A percentile compares a stretch with the other conserved stretches of the same genome.
phyloP scores from a whole-genome alignment of 2,888 invertebrate species.

The Eupithecia subfuscata region DNA sequence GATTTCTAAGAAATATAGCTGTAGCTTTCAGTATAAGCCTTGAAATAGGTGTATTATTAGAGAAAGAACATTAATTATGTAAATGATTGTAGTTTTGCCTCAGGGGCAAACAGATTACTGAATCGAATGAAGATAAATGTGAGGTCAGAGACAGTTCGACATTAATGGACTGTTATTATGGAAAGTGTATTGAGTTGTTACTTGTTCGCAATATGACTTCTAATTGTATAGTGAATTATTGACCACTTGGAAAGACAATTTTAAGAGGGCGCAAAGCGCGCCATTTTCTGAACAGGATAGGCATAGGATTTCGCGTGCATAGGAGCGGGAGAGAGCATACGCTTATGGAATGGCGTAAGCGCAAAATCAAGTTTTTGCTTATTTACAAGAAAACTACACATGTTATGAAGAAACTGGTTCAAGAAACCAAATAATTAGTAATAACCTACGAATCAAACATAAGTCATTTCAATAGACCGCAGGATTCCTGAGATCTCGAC shows the following conservation, averaged over 20 bases:
- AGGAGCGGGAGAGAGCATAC: too few relatives aligned
- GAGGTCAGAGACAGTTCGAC: constrained; percentile 6
- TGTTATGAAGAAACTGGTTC: too few relatives aligned
- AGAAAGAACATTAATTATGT: constrained; percentile 5
- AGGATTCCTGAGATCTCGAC: too few relatives aligned
- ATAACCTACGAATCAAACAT: too few relatives aligned
- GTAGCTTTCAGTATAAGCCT: neutral
- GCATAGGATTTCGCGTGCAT: too few relatives aligned
- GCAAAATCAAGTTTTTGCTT: too few relatives aligned
- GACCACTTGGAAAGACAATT: neutral
- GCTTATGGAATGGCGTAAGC: too few relatives aligned
- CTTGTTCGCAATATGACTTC: neutral
- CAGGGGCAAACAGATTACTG: constrained; percentile 9
- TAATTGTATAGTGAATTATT: neutral
- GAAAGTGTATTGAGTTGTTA: neutral
- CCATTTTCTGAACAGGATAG: too few relatives aligned
- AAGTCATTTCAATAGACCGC: too few relatives aligned
- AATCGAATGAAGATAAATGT: constrained; percentile 13
- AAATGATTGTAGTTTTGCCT: constrained; percentile 8
- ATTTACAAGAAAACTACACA: too few relatives aligned
- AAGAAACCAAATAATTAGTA: too few relatives aligned
- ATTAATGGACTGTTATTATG: constrained; percentile 10
- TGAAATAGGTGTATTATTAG: neutral
- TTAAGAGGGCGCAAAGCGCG: neutral
- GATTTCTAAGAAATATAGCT: neutral